phyloP scores from a whole-genome alignment of 2,113 vertebrate genomes.

The Nanorana parkeri region DNA sequence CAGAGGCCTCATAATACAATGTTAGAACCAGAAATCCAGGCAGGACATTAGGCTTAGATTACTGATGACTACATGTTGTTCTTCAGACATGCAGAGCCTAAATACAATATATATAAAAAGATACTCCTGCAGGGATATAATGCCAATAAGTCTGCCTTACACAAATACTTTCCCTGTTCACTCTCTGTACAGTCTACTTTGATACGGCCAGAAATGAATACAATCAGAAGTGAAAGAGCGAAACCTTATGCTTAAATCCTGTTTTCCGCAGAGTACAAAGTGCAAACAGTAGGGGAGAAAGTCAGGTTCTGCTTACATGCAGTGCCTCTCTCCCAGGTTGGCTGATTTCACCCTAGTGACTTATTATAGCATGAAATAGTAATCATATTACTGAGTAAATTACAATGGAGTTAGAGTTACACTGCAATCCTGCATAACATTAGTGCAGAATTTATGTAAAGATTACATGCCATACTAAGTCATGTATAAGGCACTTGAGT shows the following conservation, averaged over 20 bases:
- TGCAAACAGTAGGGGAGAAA: constrained; percentile 1
- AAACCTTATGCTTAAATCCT: constrained; percentile 2
- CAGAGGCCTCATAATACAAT: background rate
- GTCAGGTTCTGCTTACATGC: constrained; percentile 25
- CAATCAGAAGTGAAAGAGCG: background rate
- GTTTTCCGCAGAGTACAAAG: constrained; percentile 9
- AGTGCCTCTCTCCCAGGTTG: background rate
- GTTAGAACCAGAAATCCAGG: background rate
- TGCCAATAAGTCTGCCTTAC: constrained; percentile 8
- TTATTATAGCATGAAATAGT: constrained; percentile 39
- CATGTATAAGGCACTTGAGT: constrained; percentile 34
- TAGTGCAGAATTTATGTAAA: constrained; percentile 39
- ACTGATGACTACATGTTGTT: constrained; percentile 3
- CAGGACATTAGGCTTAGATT: background rate
- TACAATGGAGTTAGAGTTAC: constrained; percentile 34
- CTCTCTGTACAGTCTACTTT: background rate
- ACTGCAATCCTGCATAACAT: constrained; percentile 41
- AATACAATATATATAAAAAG: background rate
- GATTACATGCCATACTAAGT: constrained; percentile 41
- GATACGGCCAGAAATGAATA: background rate
- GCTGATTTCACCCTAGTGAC: constrained; percentile 42
- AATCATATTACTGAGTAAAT: constrained; percentile 49
- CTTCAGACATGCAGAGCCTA: too few species aligned
- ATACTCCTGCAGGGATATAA: constrained; percentile 37
- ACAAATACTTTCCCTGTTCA: background rate